Conservation (phyloP, 2,888 invertebrate genomes). For the Sclerodermus sp. region DNA sequence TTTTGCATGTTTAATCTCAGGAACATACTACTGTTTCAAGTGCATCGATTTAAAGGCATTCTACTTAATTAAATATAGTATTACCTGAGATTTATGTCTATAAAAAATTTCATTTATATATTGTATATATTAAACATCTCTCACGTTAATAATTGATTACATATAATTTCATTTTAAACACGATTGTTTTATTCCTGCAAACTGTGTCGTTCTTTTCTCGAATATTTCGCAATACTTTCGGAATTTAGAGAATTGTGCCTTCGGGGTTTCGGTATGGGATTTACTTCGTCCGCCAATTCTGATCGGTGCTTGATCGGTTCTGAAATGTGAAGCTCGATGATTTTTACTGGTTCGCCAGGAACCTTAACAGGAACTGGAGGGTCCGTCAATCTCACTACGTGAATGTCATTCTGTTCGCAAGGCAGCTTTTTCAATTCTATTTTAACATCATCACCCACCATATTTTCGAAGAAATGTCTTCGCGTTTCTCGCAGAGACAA, state of each 20-base stretch:
- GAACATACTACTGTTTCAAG: too few relatives aligned
- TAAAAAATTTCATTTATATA: too few relatives aligned
- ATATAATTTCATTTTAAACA: background rate
- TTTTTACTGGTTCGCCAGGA: constrained; percentile 40
- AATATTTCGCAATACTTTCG: constrained; percentile 7
- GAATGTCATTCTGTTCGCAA: constrained; percentile 43
- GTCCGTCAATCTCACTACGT: constrained; percentile 43
- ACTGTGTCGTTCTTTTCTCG: constrained; percentile 8
- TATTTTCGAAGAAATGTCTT: constrained; percentile 42
- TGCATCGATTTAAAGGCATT: too few relatives aligned
- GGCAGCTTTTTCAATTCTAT: constrained; percentile 45
- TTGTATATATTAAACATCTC: too few relatives aligned
- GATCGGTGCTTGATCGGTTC: constrained; percentile 57
- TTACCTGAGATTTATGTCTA: background rate
- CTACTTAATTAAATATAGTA: background rate
- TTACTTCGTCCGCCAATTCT: constrained; percentile 35
- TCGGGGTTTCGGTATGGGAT: constrained; percentile 65
- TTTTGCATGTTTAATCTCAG: too few relatives aligned
- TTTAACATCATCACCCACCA: constrained; percentile 38
- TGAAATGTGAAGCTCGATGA: constrained; percentile 62
- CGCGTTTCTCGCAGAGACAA: constrained; percentile 41
- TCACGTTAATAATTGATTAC: too few relatives aligned
- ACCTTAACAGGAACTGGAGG: constrained; percentile 29
- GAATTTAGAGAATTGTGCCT: constrained; percentile 53
- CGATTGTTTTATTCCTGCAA: constrained; percentile 15